Evolutionary conservation across 2,888 invertebrate species (phyloP), one percentile per base, ranked within the genome.

Genomic region (Cecidostiba fungosa): DNA sequence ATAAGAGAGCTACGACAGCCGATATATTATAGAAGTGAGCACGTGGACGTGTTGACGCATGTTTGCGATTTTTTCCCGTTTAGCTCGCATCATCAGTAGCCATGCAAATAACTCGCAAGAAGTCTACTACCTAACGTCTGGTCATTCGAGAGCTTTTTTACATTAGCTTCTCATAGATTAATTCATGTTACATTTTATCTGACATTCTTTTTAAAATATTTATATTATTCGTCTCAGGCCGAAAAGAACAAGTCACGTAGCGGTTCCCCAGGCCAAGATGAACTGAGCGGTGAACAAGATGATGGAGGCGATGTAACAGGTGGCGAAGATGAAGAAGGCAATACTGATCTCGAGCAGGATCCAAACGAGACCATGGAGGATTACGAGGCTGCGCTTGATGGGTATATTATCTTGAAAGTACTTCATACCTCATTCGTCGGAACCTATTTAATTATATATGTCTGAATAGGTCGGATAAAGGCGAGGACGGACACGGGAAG

Each of bases 401-500:
- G 95, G 19, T 80, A n/a, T 4, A 76, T 82, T 4, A 8, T 59
- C 19, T 50, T 5, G 19, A 59, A 54, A 54, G n/a, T 8, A 23
- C 54, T 23, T 59, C 2, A 16, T 8, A n/a, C 47, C 3, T 54
- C 16, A n/a, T 39, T 39, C 0, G 8, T 36, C 69, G 1, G 0
- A 54, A 5, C 54, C 8, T 39, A 72, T 36, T n/a, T 70, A 1
- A 39, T 43, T 43, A 4, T 12, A 3, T 5, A 16, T 36, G 4
- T 43, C 47, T 72, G 19, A 29, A 69, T 85, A 96, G 96, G 90
- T 96, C 96, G 47, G 95, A 95, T 88, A 96, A 96, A 91, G 97
- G 95, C 87, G 95, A 96, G 88, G 97, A 96, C 91, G 97, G 95
- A 87, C 95, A 96, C 87, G 97, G 95, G 59, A 96, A 96, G 91